phyloP scores from a whole-genome alignment of 2,888 invertebrate species.

The Drosophila kuntzei region DNA sequence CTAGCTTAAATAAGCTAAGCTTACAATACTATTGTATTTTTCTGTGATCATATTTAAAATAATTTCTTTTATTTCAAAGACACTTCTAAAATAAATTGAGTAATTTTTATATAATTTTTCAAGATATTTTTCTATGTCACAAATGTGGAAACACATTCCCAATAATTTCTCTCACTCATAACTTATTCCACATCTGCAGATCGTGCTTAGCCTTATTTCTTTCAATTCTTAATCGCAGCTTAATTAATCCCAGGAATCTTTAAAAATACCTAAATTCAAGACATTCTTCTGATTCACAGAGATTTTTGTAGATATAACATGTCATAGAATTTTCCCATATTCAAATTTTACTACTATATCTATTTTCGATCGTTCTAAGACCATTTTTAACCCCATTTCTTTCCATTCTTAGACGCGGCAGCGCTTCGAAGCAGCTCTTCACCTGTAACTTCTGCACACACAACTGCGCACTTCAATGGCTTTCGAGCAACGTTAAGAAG shows the following conservation, averaged over 20 bases:
- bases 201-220: background rate
- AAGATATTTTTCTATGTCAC: no score
- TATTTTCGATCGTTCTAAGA: background rate
- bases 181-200: no score
- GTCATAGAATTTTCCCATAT: background rate
- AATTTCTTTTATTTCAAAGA: no score
- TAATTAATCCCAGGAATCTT: background rate
- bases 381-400: background rate
- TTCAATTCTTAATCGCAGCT: background rate
- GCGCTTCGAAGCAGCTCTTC: constrained; percentile 83
- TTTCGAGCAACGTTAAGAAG: constrained; percentile 76
- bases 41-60: background rate
- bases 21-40: background rate
- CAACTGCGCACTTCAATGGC: constrained; percentile 82
- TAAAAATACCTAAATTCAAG: background rate
- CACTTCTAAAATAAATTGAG: no score
- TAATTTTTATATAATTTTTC: no score
- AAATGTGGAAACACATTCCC: no score
- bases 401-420: constrained; percentile 73
- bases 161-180: no score
- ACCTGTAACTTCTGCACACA: constrained; percentile 84
- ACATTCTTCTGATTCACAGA: background rate
- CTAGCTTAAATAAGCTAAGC: no score
- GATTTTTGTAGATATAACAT: no score
- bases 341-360: background rate